These are phyloP conservation scores for Limnephilus auricula DNA, from an alignment of 2,888 invertebrate genomes.

Conservation along the genomic window DNA sequence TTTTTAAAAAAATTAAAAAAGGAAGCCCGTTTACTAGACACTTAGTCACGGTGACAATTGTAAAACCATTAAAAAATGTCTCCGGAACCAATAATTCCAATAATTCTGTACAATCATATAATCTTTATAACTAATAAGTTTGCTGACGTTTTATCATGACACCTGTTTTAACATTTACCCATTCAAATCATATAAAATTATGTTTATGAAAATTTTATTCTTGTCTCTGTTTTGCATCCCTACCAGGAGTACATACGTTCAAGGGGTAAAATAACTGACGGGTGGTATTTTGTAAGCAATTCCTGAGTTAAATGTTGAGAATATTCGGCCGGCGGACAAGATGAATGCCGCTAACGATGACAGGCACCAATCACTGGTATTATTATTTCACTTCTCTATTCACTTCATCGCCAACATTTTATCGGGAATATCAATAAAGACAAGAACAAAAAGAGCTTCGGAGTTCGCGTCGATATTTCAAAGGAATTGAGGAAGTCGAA, in stretches of 20 bases:
- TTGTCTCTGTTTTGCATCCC: not conserved
- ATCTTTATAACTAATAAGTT: too few relatives aligned
- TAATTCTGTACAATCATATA: too few relatives aligned
- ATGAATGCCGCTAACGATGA: constrained; percentile 5
- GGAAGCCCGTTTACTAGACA: too few relatives aligned
- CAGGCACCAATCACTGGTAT: not conserved
- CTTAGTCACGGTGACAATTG: too few relatives aligned
- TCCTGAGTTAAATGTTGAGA: not conserved
- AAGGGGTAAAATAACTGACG: not conserved
- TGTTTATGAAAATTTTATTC: too few relatives aligned
- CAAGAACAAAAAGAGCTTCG: not conserved
- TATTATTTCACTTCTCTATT: not conserved
- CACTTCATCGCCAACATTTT: not conserved
- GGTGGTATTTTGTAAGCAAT: not conserved
- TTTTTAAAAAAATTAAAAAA: too few relatives aligned
- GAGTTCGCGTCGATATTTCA: not conserved
- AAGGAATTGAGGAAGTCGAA: not conserved
- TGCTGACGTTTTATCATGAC: too few relatives aligned
- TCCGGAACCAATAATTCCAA: too few relatives aligned
- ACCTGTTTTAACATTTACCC: too few relatives aligned
- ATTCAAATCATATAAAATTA: too few relatives aligned
- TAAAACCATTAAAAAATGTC: too few relatives aligned
- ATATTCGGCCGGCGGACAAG: not conserved
- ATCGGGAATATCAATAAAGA: not conserved
- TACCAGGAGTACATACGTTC: not conserved